These are phyloP conservation scores for Prionailurus bengalensis DNA, from an alignment of 2,113 vertebrate genomes.

Conservation along the genomic window DNA sequence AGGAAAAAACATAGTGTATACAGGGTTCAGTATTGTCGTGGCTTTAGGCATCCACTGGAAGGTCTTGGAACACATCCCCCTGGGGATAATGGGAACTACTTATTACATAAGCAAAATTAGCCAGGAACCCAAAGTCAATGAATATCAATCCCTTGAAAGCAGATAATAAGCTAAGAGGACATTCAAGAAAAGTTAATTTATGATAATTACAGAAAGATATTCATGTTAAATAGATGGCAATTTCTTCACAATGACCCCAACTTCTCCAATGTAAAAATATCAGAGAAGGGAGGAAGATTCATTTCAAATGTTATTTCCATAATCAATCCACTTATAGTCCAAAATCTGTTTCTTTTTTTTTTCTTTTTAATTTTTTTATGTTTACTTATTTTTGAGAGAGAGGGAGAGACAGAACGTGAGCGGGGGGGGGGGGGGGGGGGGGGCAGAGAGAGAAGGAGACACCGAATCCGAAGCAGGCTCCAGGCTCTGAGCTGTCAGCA, in stretches of 20 bases:
- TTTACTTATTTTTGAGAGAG: too few relatives aligned
- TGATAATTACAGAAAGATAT: not conserved
- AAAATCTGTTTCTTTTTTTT: not conserved
- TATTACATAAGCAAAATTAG: conserved; percentile 49
- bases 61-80: not conserved
- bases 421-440: too few relatives aligned
- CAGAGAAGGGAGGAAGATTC: not conserved
- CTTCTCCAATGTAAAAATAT: not conserved
- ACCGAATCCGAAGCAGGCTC: too few relatives aligned
- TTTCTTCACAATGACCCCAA: not conserved
- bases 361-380: too few relatives aligned
- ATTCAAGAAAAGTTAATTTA: conserved; percentile 23
- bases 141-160: not conserved
- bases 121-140: not conserved
- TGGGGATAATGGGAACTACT: not conserved
- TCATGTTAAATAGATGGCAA: not conserved
- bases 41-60: not conserved
- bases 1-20: not conserved
- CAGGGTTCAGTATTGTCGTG: not conserved
- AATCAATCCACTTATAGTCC: not conserved
- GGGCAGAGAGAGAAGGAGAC: too few relatives aligned
- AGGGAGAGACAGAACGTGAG: too few relatives aligned
- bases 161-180: conserved; percentile 13
- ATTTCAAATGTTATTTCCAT: conserved; percentile 33
- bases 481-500: too few relatives aligned